Evolutionary conservation across 2,888 invertebrate species (phyloP), one percentile per base, ranked within the genome.

Genomic region (Chrysolina americana): DNA sequence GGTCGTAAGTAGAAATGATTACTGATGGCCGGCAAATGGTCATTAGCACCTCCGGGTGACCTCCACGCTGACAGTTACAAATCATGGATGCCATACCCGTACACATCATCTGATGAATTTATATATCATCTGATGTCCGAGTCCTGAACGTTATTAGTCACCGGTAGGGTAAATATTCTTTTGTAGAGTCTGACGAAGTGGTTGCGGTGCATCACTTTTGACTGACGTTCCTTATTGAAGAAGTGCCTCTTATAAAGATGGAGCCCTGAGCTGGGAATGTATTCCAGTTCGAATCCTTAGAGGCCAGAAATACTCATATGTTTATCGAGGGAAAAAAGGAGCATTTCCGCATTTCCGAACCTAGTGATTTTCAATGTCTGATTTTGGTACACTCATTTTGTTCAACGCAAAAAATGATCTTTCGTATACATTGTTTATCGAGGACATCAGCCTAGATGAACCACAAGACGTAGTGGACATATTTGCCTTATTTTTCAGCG

Each of bases 11-110:
- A 66, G 66, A 66, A 66, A 66, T 44, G 66, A 48, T 23, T 66
- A 50, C 66, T 53, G 66, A 66, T 66, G 66, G 50, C 66, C 50
- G 50, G 50, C 66, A 36, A 66, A 66, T 66, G 66, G 53, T 66
- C 66, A 66, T 66, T 66, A 66, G 66, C 66, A 66, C 66, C 66
- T 66, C 50, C 21, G 50, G 17, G 50, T 65, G 65, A 65, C 65
- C 65, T 65, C 65, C 48, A 47, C 47, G 66, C 66, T 66, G 66
- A 66, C 66, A 66, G 50, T 48, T 66, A 66, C 66, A 66, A 66
- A 66, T 66, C 66, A 66, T 53, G 9, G 53, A 50, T 50, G 66
- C 50, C 50, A 36, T 66, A 36, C 50, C 36, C 28, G 50, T 66
- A 65, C 65, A 47, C 47, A 47, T 65, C 41, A 44, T 65, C 65